Conservation (phyloP, 1,140 invertebrate species). For the Agrypnia vestita region DNA sequence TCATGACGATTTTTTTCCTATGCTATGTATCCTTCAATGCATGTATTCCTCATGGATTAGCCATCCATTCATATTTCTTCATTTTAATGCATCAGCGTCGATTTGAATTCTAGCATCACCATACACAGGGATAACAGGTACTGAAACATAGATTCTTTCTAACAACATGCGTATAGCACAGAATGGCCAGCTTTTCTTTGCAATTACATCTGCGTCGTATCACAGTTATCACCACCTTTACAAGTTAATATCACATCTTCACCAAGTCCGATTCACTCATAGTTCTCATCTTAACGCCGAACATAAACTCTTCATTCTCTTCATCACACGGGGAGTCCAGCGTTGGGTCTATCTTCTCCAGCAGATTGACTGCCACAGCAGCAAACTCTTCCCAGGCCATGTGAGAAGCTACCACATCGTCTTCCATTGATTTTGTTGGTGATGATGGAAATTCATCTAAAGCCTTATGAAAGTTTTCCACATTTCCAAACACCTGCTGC, state of each 20-base stretch:
- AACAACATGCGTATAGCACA: no score
- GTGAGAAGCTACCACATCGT: constrained; percentile 31
- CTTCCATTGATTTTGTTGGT: constrained; percentile 5
- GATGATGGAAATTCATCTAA: constrained; percentile 13
- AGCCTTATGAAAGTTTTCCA: background rate
- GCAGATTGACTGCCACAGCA: constrained; percentile 55
- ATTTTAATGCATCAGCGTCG: no score
- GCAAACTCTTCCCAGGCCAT: constrained; percentile 60
- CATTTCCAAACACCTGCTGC: constrained; percentile 56
- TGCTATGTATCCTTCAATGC: no score
- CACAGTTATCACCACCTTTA: background rate
- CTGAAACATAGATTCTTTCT: no score
- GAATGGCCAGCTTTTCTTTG: no score
- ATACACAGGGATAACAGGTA: no score
- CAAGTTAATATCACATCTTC: constrained; percentile 31
- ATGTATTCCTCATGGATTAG: no score
- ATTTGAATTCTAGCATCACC: no score
- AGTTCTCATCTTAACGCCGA: constrained; percentile 26
- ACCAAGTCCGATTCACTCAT: constrained; percentile 26
- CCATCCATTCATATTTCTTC: no score
- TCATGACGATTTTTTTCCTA: no score
- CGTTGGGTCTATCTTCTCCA: constrained; percentile 57
- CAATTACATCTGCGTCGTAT: background rate
- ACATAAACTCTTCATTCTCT: constrained; percentile 29
- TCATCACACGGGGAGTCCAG: constrained; percentile 51